A percentile compares a stretch with the other conserved stretches of the same genome.
phyloP scores from a whole-genome alignment of 2,113 vertebrate genomes.

The Bothrops jararaca region DNA sequence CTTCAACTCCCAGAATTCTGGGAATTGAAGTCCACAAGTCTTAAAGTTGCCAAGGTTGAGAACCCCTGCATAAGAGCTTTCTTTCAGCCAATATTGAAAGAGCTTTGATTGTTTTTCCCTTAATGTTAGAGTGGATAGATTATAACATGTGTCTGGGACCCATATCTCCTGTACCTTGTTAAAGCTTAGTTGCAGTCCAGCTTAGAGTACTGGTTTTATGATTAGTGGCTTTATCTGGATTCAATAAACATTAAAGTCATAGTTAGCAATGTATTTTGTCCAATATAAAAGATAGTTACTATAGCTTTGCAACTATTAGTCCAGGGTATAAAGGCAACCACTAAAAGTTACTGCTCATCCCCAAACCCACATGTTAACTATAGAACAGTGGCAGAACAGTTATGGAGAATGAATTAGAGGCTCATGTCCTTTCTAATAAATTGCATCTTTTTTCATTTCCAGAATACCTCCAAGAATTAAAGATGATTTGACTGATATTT shows the following conservation, averaged over 20 bases:
- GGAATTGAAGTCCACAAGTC: too few species aligned
- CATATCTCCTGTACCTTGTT: not conserved
- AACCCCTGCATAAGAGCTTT: too few species aligned
- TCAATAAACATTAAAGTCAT: constrained; percentile 31
- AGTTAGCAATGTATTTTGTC: not conserved
- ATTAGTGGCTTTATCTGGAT: constrained; percentile 7
- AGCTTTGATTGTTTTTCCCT: not conserved
- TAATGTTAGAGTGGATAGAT: not conserved
- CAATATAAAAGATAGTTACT: constrained; percentile 1
- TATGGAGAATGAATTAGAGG: constrained; percentile 25
- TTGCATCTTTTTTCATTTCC: constrained; percentile 60
- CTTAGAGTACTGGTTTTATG: not conserved
- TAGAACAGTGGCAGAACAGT: constrained; percentile 16
- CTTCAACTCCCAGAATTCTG: too few species aligned
- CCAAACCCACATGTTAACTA: constrained; percentile 27
- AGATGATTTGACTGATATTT: constrained; percentile 64
- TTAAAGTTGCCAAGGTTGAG: too few species aligned
- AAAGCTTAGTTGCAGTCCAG: not conserved
- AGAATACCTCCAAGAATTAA: constrained; percentile 65
- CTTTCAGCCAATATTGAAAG: not conserved
- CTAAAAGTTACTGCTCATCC: constrained; percentile 6
- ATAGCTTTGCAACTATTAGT: not conserved
- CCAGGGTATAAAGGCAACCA: constrained; percentile 6
- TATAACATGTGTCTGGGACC: not conserved
- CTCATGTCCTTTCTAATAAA: constrained; percentile 44